phyloP scores from a whole-genome alignment of 2,888 invertebrate genomes.

The Diaphora mendica region DNA sequence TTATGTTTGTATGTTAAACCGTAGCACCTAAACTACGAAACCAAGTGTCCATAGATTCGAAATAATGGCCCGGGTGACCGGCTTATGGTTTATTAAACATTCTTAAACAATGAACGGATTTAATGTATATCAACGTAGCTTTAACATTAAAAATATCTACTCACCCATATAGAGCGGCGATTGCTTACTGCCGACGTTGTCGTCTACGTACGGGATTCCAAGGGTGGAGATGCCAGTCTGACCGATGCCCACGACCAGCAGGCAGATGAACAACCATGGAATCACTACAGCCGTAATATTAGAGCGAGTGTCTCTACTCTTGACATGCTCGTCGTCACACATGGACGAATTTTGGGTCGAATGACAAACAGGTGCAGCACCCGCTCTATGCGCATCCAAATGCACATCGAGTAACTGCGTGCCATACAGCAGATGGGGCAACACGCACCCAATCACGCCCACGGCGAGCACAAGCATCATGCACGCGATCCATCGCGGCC shows the following conservation, averaged over 20 bases:
- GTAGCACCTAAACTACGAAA: too few relatives aligned
- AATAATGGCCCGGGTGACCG: too few relatives aligned
- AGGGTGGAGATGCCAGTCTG: slow-evolving; percentile 97
- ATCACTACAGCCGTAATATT: slow-evolving; percentile 93
- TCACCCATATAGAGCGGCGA: slow-evolving; percentile 96
- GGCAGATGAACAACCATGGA: slow-evolving; percentile 94
- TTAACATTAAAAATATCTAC: slow-evolving; percentile 63
- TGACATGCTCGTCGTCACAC: slow-evolving; percentile 88
- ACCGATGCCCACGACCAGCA: slow-evolving; percentile 95
- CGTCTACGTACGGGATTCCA: slow-evolving; percentile 97
- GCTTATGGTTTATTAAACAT: too few relatives aligned
- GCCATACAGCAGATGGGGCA: slow-evolving; percentile 95
- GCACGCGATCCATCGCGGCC: slow-evolving; percentile 97
- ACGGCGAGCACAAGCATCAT: slow-evolving; percentile 96
- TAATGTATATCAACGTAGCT: too few relatives aligned
- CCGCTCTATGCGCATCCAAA: slow-evolving; percentile 69
- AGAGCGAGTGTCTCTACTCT: slow-evolving; percentile 89
- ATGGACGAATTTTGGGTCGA: slow-evolving; percentile 59
- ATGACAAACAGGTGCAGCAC: slow-evolving; percentile 73
- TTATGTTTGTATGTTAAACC: too few relatives aligned
- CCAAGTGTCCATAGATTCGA: too few relatives aligned
- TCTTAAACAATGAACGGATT: slow-evolving; percentile 17
- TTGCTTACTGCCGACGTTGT: slow-evolving; percentile 96
- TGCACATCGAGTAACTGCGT: slow-evolving; percentile 88
- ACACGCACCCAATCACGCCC: slow-evolving; percentile 94